Evolutionary conservation across 2,888 invertebrate genomes (phyloP).

Genomic region (Drosophila borealis): DNA sequence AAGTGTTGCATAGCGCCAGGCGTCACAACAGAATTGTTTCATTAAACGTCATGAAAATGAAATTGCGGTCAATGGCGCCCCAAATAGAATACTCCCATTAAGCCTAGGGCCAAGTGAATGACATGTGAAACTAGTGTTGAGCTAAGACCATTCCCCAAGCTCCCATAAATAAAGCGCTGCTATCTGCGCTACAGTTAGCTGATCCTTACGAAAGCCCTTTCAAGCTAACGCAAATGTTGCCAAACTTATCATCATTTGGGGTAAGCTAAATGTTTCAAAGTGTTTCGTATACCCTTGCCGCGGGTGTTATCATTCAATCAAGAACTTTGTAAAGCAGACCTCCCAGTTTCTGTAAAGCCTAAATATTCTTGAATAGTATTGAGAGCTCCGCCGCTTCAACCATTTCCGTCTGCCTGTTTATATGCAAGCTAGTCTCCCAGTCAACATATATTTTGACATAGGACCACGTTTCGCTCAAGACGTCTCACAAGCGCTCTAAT

Average conservation of each 20-base stretch:
- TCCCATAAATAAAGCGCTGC: background rate
- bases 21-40: slow-evolving; percentile 29
- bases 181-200: background rate
- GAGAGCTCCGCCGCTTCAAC: too few relatives aligned
- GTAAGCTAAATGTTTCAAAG: too few relatives aligned
- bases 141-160: background rate
- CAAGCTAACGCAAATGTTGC: background rate
- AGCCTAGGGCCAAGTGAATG: background rate
- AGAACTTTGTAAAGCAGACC: too few relatives aligned
- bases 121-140: background rate
- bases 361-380: too few relatives aligned
- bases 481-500: background rate
- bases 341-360: too few relatives aligned
- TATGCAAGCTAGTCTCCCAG: too few relatives aligned
- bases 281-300: too few relatives aligned
- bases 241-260: background rate
- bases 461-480: too few relatives aligned
- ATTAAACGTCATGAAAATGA: slow-evolving; percentile 19
- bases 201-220: background rate
- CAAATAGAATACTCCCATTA: background rate
- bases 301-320: too few relatives aligned
- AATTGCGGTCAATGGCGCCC: background rate
- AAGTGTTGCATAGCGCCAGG: slow-evolving; percentile 32
- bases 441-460: too few relatives aligned
- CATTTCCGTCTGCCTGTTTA: too few relatives aligned